phyloP scores from a whole-genome alignment of 2,797 vertebrate genomes.

The Chelonia mydas region DNA sequence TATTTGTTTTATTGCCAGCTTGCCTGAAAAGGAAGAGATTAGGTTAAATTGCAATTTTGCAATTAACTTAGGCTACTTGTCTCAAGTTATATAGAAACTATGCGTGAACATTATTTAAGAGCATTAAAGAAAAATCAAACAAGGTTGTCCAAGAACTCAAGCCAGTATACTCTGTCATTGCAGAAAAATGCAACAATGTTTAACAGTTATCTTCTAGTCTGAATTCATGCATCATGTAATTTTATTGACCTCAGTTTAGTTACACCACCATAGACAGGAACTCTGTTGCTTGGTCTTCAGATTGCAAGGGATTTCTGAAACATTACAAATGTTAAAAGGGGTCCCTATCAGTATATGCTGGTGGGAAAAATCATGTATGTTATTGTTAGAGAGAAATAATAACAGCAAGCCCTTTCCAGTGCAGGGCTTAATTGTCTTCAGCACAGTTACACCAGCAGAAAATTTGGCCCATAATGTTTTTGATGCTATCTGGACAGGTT shows the following conservation, averaged over 20 bases:
- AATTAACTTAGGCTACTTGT: neutral
- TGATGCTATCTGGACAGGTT: neutral
- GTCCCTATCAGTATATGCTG: neutral
- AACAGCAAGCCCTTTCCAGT: neutral
- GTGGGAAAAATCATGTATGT: neutral
- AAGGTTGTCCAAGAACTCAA: neutral
- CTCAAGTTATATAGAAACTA: neutral
- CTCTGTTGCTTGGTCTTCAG: neutral
- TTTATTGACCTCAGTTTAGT: neutral
- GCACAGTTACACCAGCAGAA: neutral
- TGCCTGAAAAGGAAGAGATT: slow-evolving; percentile 20
- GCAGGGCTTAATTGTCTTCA: neutral
- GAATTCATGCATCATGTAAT: neutral
- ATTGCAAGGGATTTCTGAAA: neutral
- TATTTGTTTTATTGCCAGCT: neutral
- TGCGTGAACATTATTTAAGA: slow-evolving; percentile 15
- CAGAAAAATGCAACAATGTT: neutral
- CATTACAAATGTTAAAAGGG: neutral
- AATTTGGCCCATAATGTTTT: neutral
- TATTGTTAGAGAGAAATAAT: neutral
- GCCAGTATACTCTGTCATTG: neutral
- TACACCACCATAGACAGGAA: neutral
- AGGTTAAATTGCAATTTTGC: slow-evolving; percentile 1
- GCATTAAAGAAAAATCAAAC: neutral
- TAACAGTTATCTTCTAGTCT: neutral